Percentiles rank a stretch among this genome's conserved stretches.
Evolutionary conservation across 2,888 invertebrate species (phyloP).

Genomic region (Serripes groenlandicus): DNA sequence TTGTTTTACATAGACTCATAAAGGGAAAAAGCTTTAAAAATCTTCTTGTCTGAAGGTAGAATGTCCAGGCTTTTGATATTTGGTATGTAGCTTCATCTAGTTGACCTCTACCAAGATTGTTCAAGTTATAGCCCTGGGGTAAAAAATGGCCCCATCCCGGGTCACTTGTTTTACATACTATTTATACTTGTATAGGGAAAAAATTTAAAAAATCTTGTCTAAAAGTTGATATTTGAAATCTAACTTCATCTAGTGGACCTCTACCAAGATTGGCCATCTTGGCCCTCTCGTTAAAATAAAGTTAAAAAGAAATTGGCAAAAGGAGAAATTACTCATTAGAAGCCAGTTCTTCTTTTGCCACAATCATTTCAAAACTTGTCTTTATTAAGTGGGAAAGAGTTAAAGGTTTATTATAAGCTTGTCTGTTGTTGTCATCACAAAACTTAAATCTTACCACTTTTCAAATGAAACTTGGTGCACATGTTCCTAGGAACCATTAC

Average conservation of each 20-base stretch:
- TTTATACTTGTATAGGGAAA: neutral
- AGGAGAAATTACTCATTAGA: neutral
- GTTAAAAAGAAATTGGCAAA: neutral
- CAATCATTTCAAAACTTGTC: neutral
- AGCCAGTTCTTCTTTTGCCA: neutral
- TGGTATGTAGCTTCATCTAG: too few species aligned
- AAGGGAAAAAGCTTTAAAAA: neutral
- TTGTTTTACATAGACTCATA: neutral
- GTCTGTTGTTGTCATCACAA: too few species aligned
- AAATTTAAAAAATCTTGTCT: neutral
- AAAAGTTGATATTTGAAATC: neutral
- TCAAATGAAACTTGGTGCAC: too few species aligned
- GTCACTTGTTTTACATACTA: neutral
- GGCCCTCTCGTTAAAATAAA: too few species aligned
- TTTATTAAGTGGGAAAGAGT: neutral
- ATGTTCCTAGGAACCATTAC: too few species aligned
- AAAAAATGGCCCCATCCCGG: too few species aligned
- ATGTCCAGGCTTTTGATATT: too few species aligned
- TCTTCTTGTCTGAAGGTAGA: neutral
- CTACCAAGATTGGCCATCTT: neutral
- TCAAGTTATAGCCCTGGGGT: too few species aligned
- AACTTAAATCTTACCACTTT: too few species aligned
- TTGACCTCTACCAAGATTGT: too few species aligned
- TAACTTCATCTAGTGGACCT: neutral
- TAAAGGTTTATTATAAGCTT: too few species aligned